phyloP scores from a whole-genome alignment of 2,888 invertebrate genomes.

The Apantesis nais region DNA sequence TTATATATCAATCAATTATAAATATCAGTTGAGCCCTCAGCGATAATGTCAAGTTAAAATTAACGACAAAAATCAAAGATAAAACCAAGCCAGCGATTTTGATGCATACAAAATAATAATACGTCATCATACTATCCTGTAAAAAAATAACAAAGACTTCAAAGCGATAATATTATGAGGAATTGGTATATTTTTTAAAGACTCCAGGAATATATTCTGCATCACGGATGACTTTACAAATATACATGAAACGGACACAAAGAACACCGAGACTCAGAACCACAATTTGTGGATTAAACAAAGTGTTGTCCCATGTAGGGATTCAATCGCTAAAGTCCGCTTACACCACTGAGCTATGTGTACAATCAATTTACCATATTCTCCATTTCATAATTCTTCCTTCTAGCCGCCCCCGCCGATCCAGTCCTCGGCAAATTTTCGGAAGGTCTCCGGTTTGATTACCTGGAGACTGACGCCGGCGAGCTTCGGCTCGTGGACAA shows the following conservation, averaged over 20 bases:
- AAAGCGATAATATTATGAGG: too few species aligned
- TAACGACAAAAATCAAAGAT: not conserved
- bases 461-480: constrained; percentile 34
- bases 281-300: too few species aligned
- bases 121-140: not conserved
- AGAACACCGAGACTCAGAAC: too few species aligned
- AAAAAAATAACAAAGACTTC: too few species aligned
- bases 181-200: too few species aligned
- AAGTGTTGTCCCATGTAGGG: too few species aligned
- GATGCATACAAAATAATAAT: not conserved
- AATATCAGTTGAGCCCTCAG: not conserved
- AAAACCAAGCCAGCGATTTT: not conserved
- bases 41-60: not conserved
- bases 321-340: too few species aligned
- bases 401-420: constrained; percentile 29
- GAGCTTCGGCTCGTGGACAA: constrained; percentile 34
- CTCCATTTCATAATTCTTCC: not conserved
- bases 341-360: too few species aligned
- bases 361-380: too few species aligned
- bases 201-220: too few species aligned
- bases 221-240: too few species aligned
- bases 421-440: constrained; percentile 33
- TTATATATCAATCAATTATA: not conserved
- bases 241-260: too few species aligned
- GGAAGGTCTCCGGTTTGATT: constrained; percentile 41